Conservation (phyloP, 2,888 invertebrate species). For the Drosophila longiperda region DNA sequence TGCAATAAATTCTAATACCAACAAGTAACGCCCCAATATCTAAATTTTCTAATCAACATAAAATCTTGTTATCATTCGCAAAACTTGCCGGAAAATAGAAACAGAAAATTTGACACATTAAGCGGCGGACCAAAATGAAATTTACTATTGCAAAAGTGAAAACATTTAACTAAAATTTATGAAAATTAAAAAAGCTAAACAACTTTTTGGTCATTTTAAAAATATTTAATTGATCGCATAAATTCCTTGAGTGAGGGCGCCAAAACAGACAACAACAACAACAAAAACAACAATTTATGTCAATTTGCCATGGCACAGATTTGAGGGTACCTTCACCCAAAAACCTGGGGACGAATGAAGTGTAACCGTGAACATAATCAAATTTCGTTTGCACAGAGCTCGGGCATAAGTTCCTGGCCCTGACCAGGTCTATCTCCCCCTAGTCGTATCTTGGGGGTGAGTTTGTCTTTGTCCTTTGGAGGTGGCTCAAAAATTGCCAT, state of each 20-base stretch:
- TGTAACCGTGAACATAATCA: constrained; percentile 78
- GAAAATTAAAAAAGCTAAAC: constrained; percentile 83
- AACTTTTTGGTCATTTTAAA: constrained; percentile 77
- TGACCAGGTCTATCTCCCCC: constrained; percentile 24
- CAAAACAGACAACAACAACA: constrained; percentile 36
- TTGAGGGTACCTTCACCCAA: constrained; percentile 6
- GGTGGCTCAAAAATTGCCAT: constrained; percentile 59
- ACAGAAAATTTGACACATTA: constrained; percentile 70
- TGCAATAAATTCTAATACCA: constrained; percentile 73
- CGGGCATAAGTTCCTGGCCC: constrained; percentile 53
- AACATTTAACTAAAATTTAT: constrained; percentile 83
- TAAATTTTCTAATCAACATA: constrained; percentile 80
- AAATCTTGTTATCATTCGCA: constrained; percentile 78
- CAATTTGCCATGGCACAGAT: constrained; percentile 45
- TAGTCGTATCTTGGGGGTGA: constrained; percentile 8
- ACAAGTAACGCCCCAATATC: constrained; percentile 39
- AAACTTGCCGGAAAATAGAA: constrained; percentile 51
- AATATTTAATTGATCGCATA: constrained; percentile 81
- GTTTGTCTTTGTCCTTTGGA: background rate
- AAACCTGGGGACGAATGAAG: constrained; percentile 60
- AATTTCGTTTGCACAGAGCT: constrained; percentile 56
- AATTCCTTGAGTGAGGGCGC: constrained; percentile 60
- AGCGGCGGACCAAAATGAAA: constrained; percentile 50
- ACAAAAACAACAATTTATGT: constrained; percentile 66
- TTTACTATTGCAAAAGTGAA: constrained; percentile 55